These are phyloP conservation scores for Acrossocheilus wenchowensis DNA, from an alignment of 2,797 vertebrate species.

Conservation along the genomic window DNA sequence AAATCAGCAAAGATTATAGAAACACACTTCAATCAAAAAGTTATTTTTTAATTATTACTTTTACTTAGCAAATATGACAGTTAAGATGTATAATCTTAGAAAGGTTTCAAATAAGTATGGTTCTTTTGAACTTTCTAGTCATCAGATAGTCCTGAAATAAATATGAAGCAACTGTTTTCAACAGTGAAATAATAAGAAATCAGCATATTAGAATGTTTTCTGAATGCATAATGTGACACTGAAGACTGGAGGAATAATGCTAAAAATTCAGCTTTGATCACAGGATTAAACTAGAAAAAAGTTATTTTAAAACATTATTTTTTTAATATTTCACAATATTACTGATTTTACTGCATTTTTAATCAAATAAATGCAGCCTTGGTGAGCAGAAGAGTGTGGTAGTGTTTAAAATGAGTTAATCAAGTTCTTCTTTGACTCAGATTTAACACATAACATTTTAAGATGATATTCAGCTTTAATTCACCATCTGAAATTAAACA, in stretches of 20 bases:
- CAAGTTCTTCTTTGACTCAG: background rate
- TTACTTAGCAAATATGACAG: background rate
- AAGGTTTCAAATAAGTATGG: background rate
- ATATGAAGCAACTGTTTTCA: background rate
- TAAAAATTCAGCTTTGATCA: background rate
- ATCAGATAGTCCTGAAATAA: background rate
- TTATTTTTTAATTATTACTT: background rate
- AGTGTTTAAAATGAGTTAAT: background rate
- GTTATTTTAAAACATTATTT: background rate
- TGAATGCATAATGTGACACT: background rate
- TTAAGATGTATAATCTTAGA: background rate
- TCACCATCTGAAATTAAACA: background rate
- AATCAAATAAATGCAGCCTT: background rate
- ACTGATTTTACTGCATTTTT: background rate
- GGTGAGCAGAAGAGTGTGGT: background rate
- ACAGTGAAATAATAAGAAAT: background rate
- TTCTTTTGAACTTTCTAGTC: background rate
- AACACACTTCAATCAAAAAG: conserved; percentile 50
- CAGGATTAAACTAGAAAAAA: background rate
- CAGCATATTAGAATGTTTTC: background rate
- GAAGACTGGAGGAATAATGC: background rate
- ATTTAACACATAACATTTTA: background rate
- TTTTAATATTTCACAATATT: background rate
- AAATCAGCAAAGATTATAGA: conserved; percentile 37
- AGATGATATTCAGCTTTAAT: background rate